Conservation (phyloP, 2,888 invertebrate species). For the Endotricha flammealis region DNA sequence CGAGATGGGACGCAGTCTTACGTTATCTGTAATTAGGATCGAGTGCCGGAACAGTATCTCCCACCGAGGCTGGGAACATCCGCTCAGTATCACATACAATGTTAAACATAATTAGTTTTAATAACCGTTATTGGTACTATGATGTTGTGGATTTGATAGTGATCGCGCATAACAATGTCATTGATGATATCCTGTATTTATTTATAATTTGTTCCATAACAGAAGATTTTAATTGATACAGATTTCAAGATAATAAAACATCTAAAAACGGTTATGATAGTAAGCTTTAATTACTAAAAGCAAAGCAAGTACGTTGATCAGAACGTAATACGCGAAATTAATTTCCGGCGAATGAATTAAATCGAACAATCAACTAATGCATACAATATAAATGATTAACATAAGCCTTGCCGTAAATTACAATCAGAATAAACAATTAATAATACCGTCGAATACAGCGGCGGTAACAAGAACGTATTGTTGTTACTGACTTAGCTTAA, state of each 20-base stretch:
- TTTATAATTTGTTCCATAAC: too few relatives aligned
- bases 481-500: constrained; percentile 76
- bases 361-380: not conserved
- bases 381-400: constrained; percentile 4
- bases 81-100: constrained; percentile 15
- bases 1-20: constrained; percentile 43
- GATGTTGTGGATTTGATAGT: too few relatives aligned
- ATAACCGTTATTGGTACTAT: too few relatives aligned
- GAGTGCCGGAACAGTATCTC: constrained; percentile 51
- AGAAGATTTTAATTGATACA: too few relatives aligned
- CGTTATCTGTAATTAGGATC: constrained; percentile 73
- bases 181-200: too few relatives aligned
- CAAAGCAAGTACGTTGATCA: too few relatives aligned
- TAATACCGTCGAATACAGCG: constrained; percentile 46
- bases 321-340: not conserved
- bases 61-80: constrained; percentile 46
- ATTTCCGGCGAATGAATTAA: not conserved
- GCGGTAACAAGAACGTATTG: constrained; percentile 60
- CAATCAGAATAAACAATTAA: constrained; percentile 37
- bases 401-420: constrained; percentile 3
- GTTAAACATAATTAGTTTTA: constrained; percentile 1
- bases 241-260: too few relatives aligned
- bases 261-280: too few relatives aligned
- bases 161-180: too few relatives aligned
- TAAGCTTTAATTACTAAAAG: too few relatives aligned